These are phyloP conservation scores for Mesorhabditis spiculigera DNA, from an alignment of 2,888 invertebrate species.

Conservation along the genomic window DNA sequence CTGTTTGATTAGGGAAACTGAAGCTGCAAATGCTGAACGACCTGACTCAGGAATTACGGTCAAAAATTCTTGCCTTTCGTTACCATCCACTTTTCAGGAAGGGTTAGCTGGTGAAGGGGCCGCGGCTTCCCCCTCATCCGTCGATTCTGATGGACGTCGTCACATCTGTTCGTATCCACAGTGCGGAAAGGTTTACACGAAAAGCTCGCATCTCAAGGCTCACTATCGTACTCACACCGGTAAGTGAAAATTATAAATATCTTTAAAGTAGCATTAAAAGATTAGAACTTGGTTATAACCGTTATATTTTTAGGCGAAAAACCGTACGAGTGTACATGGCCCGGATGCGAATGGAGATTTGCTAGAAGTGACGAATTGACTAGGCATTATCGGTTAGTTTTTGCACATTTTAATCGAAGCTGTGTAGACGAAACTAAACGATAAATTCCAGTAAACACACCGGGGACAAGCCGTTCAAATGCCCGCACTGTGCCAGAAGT, in stretches of 20 bases:
- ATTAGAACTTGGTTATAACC: not conserved
- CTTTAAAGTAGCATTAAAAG: conserved; percentile 5
- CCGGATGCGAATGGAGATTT: conserved; percentile 55
- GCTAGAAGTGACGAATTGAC: conserved; percentile 49
- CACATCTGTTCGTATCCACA: conserved; percentile 27
- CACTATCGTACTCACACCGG: conserved; percentile 52
- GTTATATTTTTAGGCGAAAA: conserved; percentile 52
- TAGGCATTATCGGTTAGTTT: conserved; percentile 23
- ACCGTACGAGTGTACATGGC: conserved; percentile 54
- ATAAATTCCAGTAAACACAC: conserved; percentile 33
- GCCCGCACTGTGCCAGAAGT: conserved; percentile 68
- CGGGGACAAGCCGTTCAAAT: conserved; percentile 66
- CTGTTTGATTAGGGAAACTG: conserved; percentile 1
- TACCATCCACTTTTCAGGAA: not conserved
- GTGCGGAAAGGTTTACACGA: conserved; percentile 54
- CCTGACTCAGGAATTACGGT: conserved; percentile 5
- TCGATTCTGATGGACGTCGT: not conserved
- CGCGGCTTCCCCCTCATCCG: not conserved
- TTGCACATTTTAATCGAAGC: not conserved
- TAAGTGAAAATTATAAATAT: conserved; percentile 16
- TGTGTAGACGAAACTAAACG: not conserved
- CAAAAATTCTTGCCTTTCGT: not conserved
- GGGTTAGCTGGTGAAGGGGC: not conserved
- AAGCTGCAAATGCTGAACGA: not conserved
- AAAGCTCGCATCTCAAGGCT: conserved; percentile 54